phyloP scores from a whole-genome alignment of 2,888 invertebrate species.

The Melangyna quadrimaculata region DNA sequence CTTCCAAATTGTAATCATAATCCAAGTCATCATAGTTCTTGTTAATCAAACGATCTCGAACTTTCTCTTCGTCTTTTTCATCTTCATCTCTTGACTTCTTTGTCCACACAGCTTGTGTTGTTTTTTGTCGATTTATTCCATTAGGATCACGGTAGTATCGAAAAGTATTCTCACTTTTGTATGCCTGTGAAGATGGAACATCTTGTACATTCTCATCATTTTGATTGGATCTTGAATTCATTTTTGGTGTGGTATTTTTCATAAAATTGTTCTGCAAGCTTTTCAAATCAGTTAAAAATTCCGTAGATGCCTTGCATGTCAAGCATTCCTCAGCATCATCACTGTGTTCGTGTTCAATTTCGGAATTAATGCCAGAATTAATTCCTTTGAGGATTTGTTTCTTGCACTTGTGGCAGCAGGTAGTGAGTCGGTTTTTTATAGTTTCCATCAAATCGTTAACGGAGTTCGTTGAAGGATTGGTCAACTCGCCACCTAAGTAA shows the following conservation, averaged over 20 bases:
- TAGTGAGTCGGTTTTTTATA: slow-evolving; percentile 65
- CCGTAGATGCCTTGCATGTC: slow-evolving; percentile 12
- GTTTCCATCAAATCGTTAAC: slow-evolving; percentile 59
- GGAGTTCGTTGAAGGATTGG: slow-evolving; percentile 32
- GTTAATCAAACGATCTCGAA: background rate
- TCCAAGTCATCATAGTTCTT: slow-evolving; percentile 26
- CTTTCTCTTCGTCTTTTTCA: background rate
- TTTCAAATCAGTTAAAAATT: slow-evolving; percentile 5
- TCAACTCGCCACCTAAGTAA: background rate
- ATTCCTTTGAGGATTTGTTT: slow-evolving; percentile 56
- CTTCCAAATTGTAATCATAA: slow-evolving; percentile 22
- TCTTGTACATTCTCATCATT: background rate
- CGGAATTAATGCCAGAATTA: background rate
- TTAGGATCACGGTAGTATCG: slow-evolving; percentile 15
- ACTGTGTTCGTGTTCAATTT: background rate
- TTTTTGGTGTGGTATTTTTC: background rate
- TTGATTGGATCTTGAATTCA: background rate
- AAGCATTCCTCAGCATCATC: slow-evolving; percentile 24
- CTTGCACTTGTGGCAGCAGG: slow-evolving; percentile 73
- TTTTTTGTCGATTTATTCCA: background rate
- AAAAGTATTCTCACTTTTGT: background rate
- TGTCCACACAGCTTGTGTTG: background rate
- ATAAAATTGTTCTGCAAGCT: background rate
- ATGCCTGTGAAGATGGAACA: background rate
- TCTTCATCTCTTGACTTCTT: background rate